Evolutionary conservation across 2,888 invertebrate genomes (phyloP).

Genomic region (Andrena fulva): DNA sequence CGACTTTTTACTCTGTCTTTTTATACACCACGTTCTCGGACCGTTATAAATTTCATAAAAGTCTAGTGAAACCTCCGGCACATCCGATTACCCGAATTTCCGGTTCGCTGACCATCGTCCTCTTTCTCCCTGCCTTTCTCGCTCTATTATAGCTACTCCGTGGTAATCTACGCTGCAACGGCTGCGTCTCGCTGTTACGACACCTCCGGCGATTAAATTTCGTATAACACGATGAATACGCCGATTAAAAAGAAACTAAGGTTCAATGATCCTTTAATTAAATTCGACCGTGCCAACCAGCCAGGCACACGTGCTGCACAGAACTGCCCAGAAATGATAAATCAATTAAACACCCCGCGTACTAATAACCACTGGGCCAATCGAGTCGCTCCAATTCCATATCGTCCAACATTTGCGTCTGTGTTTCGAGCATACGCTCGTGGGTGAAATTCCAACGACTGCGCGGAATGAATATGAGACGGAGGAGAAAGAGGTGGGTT

Average conservation of each 20-base stretch:
- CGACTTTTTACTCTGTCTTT: conserved; percentile 40
- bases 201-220: conserved; percentile 9
- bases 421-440: too few species aligned
- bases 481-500: not conserved
- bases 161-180: conserved; percentile 27
- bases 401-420: too few species aligned
- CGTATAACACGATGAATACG: not conserved
- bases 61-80: conserved; percentile 47
- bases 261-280: not conserved
- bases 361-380: too few species aligned
- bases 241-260: too few species aligned
- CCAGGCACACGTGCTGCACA: too few species aligned
- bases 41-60: conserved; percentile 56
- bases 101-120: conserved; percentile 50
- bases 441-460: not conserved
- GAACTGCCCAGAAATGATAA: too few species aligned
- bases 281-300: not conserved
- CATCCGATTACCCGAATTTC: conserved; percentile 66
- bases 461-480: not conserved
- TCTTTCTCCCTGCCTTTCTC: conserved; percentile 23
- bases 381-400: too few species aligned
- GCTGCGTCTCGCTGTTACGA: conserved; percentile 39
- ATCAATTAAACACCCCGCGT: too few species aligned
- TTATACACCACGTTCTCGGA: conserved; percentile 1
- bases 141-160: conserved; percentile 19